Base-by-base conservation (phyloP, 1,140 invertebrate species). In the Aphidius ervi region DNA sequence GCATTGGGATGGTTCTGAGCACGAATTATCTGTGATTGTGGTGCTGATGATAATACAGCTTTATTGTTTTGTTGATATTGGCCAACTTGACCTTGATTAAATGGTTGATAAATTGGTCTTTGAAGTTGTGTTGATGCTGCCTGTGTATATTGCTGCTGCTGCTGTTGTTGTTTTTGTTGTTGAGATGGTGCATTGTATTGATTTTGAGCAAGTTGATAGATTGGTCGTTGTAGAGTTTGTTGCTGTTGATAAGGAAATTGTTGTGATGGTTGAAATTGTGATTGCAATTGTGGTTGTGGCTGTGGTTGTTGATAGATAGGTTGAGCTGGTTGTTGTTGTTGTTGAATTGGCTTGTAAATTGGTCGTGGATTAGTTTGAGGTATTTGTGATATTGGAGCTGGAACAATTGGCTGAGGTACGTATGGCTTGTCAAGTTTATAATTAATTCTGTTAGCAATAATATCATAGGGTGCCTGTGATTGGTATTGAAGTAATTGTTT, bases 391-490 rank as follows among this genome's bases (percentile, higher is more conserved):
- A 41, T 48, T 48, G 55, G 55, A 2, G 63, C 63, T 8, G 63
- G 63, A 3, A 58, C 41, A 2, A 71, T 69, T 0, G 67, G 70
- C 31, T 79, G 73, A 7, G 77, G 77, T 3, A 79, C 65, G 54
- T 79, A 79, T 0, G 75, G 74, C 39, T 77, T 78, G 0, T 75
- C 77, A 0, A 62, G 65, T 31, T 66, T 68, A 50, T 70, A 72
- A 3, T 40, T 56, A 6, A 81, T 72, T 42, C 69, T 69, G 48
- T 81, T 81, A 0, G 78, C 77, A 5, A 78, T 72, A 0, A 79
- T 75, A 23, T 79, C 72, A 48, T 80, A 78, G 0, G 78, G 78
- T 10, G 74, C 73, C 53, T 74, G 70, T 0, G 77, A 68, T 45
- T 81, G 78, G 41, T 62, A 79, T 8, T 69, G 70, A 8, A 81